Evolutionary conservation across 2,113 vertebrate species (phyloP).

Genomic region (Campylorhamphus procurvoides): DNA sequence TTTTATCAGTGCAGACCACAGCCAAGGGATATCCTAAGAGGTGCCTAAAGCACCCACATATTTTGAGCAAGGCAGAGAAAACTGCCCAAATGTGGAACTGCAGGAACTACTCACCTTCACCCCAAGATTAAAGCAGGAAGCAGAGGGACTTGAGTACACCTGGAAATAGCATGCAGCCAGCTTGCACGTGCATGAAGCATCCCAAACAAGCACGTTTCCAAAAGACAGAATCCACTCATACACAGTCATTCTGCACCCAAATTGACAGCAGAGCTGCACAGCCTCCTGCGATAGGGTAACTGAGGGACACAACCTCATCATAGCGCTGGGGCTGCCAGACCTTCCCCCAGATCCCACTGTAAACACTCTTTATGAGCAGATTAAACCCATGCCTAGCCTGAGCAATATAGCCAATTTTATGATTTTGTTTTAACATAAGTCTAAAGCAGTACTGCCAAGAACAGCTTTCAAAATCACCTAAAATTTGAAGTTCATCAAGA

Average conservation of each 20-base stretch:
- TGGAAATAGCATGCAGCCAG: neutral
- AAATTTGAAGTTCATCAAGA: neutral
- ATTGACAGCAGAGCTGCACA: neutral
- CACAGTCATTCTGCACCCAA: neutral
- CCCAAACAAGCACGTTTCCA: neutral
- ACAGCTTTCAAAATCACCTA: neutral
- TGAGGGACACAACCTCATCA: neutral
- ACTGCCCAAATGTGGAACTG: neutral
- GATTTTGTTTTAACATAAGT: neutral
- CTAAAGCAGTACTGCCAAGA: neutral
- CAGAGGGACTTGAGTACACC: neutral
- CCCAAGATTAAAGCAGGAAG: neutral
- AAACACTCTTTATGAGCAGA: neutral
- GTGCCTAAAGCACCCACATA: neutral
- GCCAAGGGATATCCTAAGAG: neutral
- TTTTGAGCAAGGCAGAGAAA: neutral
- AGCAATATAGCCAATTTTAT: neutral
- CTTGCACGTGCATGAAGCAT: neutral
- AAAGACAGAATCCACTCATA: neutral
- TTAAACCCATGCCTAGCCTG: neutral
- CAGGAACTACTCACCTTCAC: neutral
- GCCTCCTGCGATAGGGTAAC: neutral
- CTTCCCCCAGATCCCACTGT: neutral
- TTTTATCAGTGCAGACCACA: neutral
- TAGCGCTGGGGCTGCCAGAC: neutral